A percentile compares a stretch with the other conserved stretches of the same genome.
Evolutionary conservation across 2,797 vertebrate genomes (phyloP).

Genomic region (Rhinatrema bivittatum): DNA sequence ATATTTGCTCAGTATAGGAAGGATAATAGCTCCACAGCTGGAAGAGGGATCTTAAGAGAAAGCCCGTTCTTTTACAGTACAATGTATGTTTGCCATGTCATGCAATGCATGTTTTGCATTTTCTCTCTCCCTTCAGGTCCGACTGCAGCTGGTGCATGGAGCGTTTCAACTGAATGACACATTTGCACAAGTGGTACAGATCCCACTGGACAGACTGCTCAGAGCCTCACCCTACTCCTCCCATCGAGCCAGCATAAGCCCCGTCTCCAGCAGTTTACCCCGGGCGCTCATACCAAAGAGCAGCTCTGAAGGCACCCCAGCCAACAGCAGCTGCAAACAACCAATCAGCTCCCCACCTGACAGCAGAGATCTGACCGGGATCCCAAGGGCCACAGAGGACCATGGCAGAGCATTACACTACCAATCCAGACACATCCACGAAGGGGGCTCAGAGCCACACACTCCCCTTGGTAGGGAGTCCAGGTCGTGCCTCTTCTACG

Average conservation of each 20-base stretch:
- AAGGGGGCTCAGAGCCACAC: slow-evolving; percentile 18
- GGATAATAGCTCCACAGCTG: too few relatives aligned
- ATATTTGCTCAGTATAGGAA: too few relatives aligned
- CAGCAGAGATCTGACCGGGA: too few relatives aligned
- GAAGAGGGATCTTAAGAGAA: too few relatives aligned
- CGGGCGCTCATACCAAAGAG: slow-evolving; percentile 31
- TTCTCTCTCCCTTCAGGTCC: slow-evolving; percentile 57
- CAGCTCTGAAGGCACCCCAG: slow-evolving; percentile 8
- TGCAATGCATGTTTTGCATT: too few relatives aligned
- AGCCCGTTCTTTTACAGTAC: too few relatives aligned
- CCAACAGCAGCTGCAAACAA: too few relatives aligned
- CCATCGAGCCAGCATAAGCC: slow-evolving; percentile 76
- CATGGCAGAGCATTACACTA: too few relatives aligned
- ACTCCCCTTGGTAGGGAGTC: slow-evolving; percentile 45
- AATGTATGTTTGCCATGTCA: too few relatives aligned
- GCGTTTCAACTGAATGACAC: slow-evolving; percentile 77
- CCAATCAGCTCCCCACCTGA: slow-evolving; percentile 29
- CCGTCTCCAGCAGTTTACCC: slow-evolving; percentile 24
- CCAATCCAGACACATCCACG: background rate
- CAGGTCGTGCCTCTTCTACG: slow-evolving; percentile 26
- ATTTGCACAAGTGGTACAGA: slow-evolving; percentile 81
- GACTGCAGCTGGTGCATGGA: slow-evolving; percentile 78
- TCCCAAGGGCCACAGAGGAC: too few relatives aligned
- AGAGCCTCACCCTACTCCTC: slow-evolving; percentile 85
- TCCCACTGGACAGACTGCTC: slow-evolving; percentile 79